Percentiles rank a stretch among this genome's conserved stretches.
Evolutionary conservation across 2,797 vertebrate species (phyloP).

Genomic region (Cheirogaleus major): DNA sequence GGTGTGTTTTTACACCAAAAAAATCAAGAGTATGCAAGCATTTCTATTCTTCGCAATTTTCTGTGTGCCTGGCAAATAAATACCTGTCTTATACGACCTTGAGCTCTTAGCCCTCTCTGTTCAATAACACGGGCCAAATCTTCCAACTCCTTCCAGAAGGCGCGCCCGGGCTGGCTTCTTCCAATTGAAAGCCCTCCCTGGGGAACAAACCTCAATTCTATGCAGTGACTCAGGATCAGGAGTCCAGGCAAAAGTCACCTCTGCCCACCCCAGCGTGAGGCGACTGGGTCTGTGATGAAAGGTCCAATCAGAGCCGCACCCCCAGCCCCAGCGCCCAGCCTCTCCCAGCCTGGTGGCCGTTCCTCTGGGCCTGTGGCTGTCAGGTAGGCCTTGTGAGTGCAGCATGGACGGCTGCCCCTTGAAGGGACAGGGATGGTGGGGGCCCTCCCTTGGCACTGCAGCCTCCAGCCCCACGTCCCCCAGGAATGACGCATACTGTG

Average conservation of each 20-base stretch:
- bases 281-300: neutral
- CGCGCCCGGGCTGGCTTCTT: neutral
- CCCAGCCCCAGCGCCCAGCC: neutral
- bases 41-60: conserved; percentile 72
- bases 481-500: neutral
- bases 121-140: conserved; percentile 61
- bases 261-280: neutral
- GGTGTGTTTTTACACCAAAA: conserved; percentile 78
- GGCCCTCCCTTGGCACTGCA: neutral
- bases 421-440: neutral
- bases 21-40: conserved; percentile 56
- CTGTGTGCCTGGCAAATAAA: conserved; percentile 74
- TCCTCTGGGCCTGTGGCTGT: neutral
- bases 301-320: neutral
- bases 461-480: neutral
- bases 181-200: neutral
- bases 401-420: neutral
- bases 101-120: conserved; percentile 64
- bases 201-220: neutral
- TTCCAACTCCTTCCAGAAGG: neutral
- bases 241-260: neutral
- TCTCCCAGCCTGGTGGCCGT: neutral
- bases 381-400: neutral
- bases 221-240: neutral
- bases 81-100: conserved; percentile 15